Conservation (phyloP, 92 coral and sea anemone species). For the Siderastrea siderea region DNA sequence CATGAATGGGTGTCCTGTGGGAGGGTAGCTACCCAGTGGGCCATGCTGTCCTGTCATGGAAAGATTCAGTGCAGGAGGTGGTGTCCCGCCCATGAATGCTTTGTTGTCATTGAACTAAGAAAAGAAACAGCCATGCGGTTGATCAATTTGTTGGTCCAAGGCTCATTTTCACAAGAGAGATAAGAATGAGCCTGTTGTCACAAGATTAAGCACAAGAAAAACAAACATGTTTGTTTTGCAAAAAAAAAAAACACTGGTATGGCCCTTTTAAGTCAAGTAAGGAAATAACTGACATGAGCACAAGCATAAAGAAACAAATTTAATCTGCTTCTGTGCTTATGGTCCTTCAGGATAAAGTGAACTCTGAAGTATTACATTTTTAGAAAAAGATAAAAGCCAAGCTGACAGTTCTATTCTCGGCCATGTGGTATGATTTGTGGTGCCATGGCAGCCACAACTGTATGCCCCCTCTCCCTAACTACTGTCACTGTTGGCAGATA, state of each 20-base stretch:
- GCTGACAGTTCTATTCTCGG: no score
- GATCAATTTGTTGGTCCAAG: background rate
- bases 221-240: no score
- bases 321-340: background rate
- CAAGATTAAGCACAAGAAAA: no score
- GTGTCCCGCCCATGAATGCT: constrained; percentile 90
- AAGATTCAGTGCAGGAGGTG: constrained; percentile 90
- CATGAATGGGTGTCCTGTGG: constrained; percentile 84
- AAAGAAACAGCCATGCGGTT: background rate
- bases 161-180: no score
- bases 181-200: no score
- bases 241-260: no score
- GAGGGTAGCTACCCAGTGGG: constrained; percentile 79
- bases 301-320: background rate
- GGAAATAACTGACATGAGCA: background rate
- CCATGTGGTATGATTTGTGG: no score
- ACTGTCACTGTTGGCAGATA: no score
- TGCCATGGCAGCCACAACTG: no score
- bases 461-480: no score
- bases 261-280: background rate
- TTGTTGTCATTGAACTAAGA: constrained; percentile 82
- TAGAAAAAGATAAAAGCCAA: no score
- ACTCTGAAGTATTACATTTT: background rate
- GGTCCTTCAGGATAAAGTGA: background rate
- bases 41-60: constrained; percentile 90